Conservation (phyloP, 2,113 vertebrate species). For the Macrotus californicus region DNA sequence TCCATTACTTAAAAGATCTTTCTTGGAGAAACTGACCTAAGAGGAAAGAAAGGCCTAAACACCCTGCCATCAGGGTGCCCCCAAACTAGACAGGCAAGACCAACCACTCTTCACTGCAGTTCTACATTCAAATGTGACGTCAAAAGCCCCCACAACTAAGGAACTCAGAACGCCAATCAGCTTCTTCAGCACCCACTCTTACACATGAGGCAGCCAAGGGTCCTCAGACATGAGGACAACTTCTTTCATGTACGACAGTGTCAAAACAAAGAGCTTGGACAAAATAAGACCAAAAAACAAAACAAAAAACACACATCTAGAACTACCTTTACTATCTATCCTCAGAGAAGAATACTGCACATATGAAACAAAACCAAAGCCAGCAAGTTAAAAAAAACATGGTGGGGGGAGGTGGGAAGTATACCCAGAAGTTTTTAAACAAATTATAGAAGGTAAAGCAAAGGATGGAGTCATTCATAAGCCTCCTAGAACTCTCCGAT, state of each 20-base stretch:
- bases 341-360: background rate
- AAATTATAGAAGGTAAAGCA: background rate
- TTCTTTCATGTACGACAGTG: background rate
- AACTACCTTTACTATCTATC: background rate
- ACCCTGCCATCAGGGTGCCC: background rate
- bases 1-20: background rate
- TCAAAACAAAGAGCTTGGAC: background rate
- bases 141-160: background rate
- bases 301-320: background rate
- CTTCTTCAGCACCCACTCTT: background rate
- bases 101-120: background rate
- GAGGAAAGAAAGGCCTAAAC: background rate
- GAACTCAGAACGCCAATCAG: background rate
- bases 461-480: background rate
- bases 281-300: background rate
- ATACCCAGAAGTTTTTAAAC: background rate
- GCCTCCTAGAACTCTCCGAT: background rate
- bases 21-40: background rate
- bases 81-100: background rate
- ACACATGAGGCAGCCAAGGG: background rate
- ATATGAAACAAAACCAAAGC: slow-evolving; percentile 25
- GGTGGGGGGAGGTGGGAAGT: background rate
- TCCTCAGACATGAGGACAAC: background rate
- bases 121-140: background rate
- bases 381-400: background rate